Base-by-base conservation (phyloP, 2,797 vertebrate genomes). In the Notolabrus celidotus region DNA sequence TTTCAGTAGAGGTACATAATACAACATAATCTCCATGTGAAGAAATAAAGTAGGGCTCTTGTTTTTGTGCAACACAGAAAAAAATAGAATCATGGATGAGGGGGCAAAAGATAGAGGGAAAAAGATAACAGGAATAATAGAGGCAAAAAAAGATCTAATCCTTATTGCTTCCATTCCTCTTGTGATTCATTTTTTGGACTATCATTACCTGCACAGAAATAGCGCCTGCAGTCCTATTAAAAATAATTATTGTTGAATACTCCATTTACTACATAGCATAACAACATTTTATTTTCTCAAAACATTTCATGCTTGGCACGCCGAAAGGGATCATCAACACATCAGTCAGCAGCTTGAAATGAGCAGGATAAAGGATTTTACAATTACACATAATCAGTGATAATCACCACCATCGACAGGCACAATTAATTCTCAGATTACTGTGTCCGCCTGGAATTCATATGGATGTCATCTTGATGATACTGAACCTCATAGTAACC, bases 331-430 rank as follows among this genome's bases (percentile, higher is more conserved):
- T 4, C 49, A n/a, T 46, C 5, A 63, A 16, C 39, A 27, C 8
- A 54, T 47, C 20, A 56, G 46, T 47, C 55, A 25, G 10, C 51
- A 56, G 38, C 19, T 57, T 15, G 11, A 64, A 53, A 58, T 17
- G 17, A 64, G 39, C 10, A 25, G 29, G 14, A 36, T 8, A 16
- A 47, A 33, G 11, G 20, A 23, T 45, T 20, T 41, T 53, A n/a
- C 23, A 16, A 19, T 45, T 25, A 36, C 29, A 36, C 16, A 50
- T 19, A 33, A 8, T 47, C 46, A 25, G 22, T 42, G 36, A 58
- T 33, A 31, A 71, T 46, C 41, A 54, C 42, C 20, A 41, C 3
- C 19, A 23, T 6, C 22, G 45, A 51, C 38, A n/a, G 15, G 46
- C 25, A 57, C 5, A 34, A 33, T 34, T 33, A 67, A 64, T 64